Conservation (phyloP, 2,113 vertebrate genomes). For the Nycticebus coucang region DNA sequence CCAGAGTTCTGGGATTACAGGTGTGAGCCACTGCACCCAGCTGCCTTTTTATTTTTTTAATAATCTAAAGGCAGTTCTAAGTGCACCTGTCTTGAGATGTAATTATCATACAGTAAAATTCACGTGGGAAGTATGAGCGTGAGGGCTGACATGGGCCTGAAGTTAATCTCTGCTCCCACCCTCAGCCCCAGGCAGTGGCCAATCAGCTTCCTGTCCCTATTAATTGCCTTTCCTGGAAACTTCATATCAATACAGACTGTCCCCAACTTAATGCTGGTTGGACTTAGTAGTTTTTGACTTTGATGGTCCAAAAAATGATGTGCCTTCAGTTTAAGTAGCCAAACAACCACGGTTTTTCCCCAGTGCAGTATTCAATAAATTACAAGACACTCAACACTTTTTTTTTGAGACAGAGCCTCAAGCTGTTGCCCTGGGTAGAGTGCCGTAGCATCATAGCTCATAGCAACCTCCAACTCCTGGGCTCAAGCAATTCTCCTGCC, state of each 20-base stretch:
- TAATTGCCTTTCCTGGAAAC: not conserved
- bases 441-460: too few species aligned
- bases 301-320: not conserved
- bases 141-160: not conserved
- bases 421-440: too few species aligned
- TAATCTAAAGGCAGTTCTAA: too few species aligned
- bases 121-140: rapidly evolving
- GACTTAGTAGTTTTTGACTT: not conserved
- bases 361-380: not conserved
- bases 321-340: not conserved
- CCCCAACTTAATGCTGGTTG: not conserved
- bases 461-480: too few species aligned
- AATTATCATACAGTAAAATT: rapidly evolving
- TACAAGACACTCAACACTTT: not conserved
- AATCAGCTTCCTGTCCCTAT: not conserved
- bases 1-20: too few species aligned
- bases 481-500: too few species aligned
- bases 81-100: rapidly evolving
- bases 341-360: not conserved
- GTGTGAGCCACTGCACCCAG: too few species aligned
- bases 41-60: too few species aligned
- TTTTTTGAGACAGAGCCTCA: too few species aligned
- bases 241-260: not conserved
- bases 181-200: too few species aligned
- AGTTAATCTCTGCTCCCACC: not conserved